Evolutionary conservation across 2,888 invertebrate genomes (phyloP), one percentile per base, ranked within the genome.

Genomic region (Hypomecis atomaria): DNA sequence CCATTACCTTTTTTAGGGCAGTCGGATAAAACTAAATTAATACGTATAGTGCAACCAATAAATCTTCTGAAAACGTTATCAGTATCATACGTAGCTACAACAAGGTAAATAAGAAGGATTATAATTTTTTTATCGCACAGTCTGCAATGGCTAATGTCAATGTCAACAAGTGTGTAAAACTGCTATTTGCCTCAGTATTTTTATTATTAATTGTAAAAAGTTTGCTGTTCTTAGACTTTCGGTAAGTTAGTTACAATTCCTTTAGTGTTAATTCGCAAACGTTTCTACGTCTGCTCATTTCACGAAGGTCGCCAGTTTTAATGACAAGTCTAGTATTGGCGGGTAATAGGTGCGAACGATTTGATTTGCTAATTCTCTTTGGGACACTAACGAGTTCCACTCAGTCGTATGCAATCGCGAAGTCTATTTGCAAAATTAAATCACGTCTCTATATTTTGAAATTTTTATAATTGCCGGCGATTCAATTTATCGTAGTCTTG

Each of bases 61-160:
- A 49, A 49, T 49, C 37, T 11, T 49, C 36, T 1, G 37, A 11
- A 8, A n/a, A 23, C 23, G 7, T 55, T 48, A 56, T 56, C 56
- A 38, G 38, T 6, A 34, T 44, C 36, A 10, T 13, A 38, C 56
- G 47, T 45, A 56, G 23, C 7, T 3, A 47, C 47, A 47, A 2
- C n/a, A 56, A 56, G 38, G 56, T 47, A 37, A 47, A 56, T 47
- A 47, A 40, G 23, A 38, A 62, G 53, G 34, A 58, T 64, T 66
- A 56, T 61, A 45, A 9, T 36, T 55, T 48, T 59, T 40, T 63
- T 40, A 66, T 66, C 61, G 10, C 9, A 23, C 56, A 69, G 62
- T 71, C 49, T 67, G 59, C 59, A 64, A 69, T 67, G 65, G 64
- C 59, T 33, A 42, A 52, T 38, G 47, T 58, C 40, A 63, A 57